phyloP scores from a whole-genome alignment of 2,888 invertebrate genomes.

The Timema podura region DNA sequence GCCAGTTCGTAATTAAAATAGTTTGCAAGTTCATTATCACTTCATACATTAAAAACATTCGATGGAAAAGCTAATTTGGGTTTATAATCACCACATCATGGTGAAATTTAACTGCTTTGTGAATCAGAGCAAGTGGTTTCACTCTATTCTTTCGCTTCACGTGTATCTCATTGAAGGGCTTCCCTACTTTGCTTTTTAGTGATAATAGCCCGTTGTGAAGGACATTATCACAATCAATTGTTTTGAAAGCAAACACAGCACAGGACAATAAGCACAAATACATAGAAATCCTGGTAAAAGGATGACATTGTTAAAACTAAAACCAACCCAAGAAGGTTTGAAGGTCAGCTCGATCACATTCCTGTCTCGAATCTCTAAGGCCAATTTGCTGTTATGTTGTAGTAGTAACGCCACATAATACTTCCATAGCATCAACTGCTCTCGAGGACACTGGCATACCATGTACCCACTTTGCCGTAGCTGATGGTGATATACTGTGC shows the following conservation, averaged over 20 bases:
- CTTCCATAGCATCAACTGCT: conserved; percentile 5
- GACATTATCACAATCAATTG: neutral
- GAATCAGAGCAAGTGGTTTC: neutral
- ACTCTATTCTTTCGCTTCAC: neutral
- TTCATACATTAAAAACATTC: conserved; percentile 8
- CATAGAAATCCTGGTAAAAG: neutral
- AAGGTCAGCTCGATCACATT: conserved; percentile 3
- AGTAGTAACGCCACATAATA: neutral
- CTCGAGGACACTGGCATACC: neutral
- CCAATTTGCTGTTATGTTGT: neutral
- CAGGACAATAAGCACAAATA: neutral
- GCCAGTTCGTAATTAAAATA: neutral
- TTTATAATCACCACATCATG: neutral
- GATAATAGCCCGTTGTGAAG: neutral
- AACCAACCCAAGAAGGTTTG: neutral
- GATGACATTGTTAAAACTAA: neutral
- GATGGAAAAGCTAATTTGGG: conserved; percentile 4
- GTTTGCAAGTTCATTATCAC: conserved; percentile 1
- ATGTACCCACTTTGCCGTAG: neutral
- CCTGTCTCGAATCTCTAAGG: neutral
- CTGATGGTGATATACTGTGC: neutral
- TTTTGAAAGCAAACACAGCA: neutral
- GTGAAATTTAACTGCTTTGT: neutral
- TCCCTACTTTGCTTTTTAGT: neutral
- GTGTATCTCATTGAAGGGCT: neutral